Conservation (phyloP, 1,140 invertebrate species). For the Drosophila navojoa region DNA sequence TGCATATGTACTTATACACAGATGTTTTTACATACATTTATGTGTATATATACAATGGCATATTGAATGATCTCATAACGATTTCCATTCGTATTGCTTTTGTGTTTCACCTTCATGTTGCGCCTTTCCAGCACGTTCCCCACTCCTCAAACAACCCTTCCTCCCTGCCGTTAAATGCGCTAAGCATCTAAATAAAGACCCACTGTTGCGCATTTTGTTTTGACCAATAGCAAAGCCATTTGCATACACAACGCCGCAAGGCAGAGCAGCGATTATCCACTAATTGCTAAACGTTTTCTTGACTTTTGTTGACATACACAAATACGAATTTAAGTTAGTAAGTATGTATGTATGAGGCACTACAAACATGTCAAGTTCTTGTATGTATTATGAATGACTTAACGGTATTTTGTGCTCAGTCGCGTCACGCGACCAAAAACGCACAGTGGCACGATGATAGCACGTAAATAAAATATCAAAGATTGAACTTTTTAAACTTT, state of each 20-base stretch:
- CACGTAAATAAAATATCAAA: too few relatives aligned
- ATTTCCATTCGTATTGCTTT: slow-evolving; percentile 44
- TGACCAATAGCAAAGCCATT: slow-evolving; percentile 47
- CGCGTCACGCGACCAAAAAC: slow-evolving; percentile 31
- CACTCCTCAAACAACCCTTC: slow-evolving; percentile 13
- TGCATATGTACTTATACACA: neutral
- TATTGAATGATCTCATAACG: slow-evolving; percentile 68
- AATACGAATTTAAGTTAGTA: slow-evolving; percentile 2
- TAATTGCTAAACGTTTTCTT: slow-evolving; percentile 53
- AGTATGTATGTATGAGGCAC: slow-evolving; percentile 5
- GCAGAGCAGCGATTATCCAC: slow-evolving; percentile 25
- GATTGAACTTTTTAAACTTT: too few relatives aligned
- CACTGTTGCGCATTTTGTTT: slow-evolving; percentile 68
- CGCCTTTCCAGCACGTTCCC: slow-evolving; percentile 9
- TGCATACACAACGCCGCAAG: slow-evolving; percentile 47
- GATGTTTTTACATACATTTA: slow-evolving; percentile 5
- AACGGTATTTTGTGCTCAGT: slow-evolving; percentile 30
- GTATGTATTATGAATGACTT: slow-evolving; percentile 10
- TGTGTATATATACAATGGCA: slow-evolving; percentile 7
- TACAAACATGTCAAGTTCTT: slow-evolving; percentile 35
- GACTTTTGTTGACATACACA: slow-evolving; percentile 13
- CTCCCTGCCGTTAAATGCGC: slow-evolving; percentile 16
- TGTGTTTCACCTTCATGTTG: slow-evolving; percentile 27
- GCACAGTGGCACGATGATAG: slow-evolving; percentile 12
- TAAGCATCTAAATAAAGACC: slow-evolving; percentile 62